Conservation (phyloP, 2,888 invertebrate species). For the Taphrorychus bicolor region DNA sequence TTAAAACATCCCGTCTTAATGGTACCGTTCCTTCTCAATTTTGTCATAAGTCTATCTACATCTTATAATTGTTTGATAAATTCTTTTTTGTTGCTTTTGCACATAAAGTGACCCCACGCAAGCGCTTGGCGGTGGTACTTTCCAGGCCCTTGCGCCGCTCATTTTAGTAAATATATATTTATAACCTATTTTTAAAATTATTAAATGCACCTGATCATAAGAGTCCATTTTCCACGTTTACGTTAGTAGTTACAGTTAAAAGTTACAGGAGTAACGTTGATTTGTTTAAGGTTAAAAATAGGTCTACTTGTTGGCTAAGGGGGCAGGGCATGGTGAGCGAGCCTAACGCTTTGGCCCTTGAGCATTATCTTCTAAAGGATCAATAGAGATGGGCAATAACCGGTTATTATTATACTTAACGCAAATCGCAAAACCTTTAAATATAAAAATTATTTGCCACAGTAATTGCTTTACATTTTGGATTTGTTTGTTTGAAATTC, state of each 20-base stretch:
- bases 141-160: background rate
- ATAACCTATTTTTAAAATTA: slow-evolving; percentile 31
- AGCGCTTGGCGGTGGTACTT: too few relatives aligned
- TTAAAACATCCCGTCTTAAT: background rate
- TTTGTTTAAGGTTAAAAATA: background rate
- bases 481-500: too few relatives aligned
- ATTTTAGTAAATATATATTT: background rate
- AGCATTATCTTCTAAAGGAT: background rate
- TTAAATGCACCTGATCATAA: slow-evolving; percentile 59
- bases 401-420: background rate
- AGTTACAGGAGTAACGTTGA: slow-evolving; percentile 39
- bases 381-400: background rate
- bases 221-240: slow-evolving; percentile 48
- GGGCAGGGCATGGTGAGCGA: too few relatives aligned
- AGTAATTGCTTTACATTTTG: too few relatives aligned
- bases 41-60: slow-evolving; percentile 4
- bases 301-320: background rate
- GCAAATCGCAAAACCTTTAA: too few relatives aligned
- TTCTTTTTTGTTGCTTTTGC: slow-evolving; percentile 24
- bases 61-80: slow-evolving; percentile 35
- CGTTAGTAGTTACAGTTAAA: too few relatives aligned
- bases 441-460: too few relatives aligned
- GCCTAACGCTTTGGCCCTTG: too few relatives aligned
- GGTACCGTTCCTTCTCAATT: background rate
- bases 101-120: background rate